Conservation (phyloP, 2,797 vertebrate species). For the Pseudochirops corinnae region DNA sequence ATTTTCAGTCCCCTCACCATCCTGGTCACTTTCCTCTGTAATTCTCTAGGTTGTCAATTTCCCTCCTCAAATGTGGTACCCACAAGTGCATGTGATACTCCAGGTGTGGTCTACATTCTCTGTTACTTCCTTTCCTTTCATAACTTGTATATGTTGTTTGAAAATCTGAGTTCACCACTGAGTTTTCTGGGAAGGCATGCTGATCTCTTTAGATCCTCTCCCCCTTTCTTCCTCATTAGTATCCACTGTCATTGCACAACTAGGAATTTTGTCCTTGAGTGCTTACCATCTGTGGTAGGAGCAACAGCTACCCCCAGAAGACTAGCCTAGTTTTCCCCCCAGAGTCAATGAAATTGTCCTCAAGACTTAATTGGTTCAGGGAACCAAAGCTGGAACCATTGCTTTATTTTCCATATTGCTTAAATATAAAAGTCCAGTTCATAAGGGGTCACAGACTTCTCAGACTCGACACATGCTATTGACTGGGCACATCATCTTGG, state of each 20-base stretch:
- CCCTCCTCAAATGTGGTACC: neutral
- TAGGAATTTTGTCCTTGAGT: neutral
- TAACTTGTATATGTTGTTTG: neutral
- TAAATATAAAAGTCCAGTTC: neutral
- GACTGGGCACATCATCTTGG: neutral
- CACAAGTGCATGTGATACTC: neutral
- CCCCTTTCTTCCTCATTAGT: neutral
- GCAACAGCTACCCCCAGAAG: neutral
- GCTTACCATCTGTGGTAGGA: neutral
- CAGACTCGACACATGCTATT: neutral
- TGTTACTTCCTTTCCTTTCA: neutral
- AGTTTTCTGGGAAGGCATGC: neutral
- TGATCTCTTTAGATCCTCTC: neutral
- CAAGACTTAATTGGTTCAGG: neutral
- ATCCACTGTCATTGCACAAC: neutral
- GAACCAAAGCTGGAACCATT: neutral
- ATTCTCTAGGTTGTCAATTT: neutral
- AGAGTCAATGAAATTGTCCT: neutral
- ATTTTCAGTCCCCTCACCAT: neutral
- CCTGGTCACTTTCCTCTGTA: neutral
- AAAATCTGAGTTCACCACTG: neutral
- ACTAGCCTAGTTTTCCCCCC: neutral
- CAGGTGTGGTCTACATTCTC: neutral
- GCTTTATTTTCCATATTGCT: neutral
- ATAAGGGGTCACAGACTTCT: neutral